Base-by-base conservation (phyloP, 37 sponge, comb jelly and placozoan species). In the Axinella damicornis region DNA sequence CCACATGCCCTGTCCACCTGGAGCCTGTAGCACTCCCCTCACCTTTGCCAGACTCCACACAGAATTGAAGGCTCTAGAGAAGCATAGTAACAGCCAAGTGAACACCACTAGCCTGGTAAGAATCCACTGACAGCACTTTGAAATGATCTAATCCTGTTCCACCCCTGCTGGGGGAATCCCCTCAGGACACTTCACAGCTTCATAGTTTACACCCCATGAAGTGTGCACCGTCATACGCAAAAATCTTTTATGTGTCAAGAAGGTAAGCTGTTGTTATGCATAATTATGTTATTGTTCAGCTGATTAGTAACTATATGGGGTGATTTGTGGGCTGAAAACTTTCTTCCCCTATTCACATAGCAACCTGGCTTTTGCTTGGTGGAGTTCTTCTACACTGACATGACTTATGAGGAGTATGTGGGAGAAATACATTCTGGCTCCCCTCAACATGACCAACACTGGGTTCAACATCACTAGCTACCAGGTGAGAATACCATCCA, bases 361-460 rank as follows among this genome's bases (percentile, higher is more conserved):
- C 39, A 74, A 83, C 73, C 57, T 83, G 25, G 80, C 57, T 22
- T 90, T 46, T 85, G 65, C 67, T 52, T 90, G 64, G 61, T 78
- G 21, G 81, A 74, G 86, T 20, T 52, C 17, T 40, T 39, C 16
- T 82, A 37, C 38, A 57, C 87, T 6, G 57, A 27, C 1, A 75
- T 76, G 72, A 89, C 82, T 5, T 93, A 84, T 71, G 90, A 93
- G 35, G 69, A 81, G 36, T 93, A 93, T 40, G 87, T 89, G n/a
- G 28, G 41, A 77, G 21, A 34, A 84, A 53, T 53, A 76, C 63
- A 93, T 93, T 59, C 69, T 93, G 16, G 21, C 57, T 4, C 90
- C 94, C 0, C 83, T 93, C 11, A 59, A 57, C 0, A 83, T 93
- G 90, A 88, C 46, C 15, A 69, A 76, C 68, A 93, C 94, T 67